These are phyloP conservation scores for Tribolium castaneum DNA, from an alignment of 1,140 invertebrate species.

Conservation along the genomic window DNA sequence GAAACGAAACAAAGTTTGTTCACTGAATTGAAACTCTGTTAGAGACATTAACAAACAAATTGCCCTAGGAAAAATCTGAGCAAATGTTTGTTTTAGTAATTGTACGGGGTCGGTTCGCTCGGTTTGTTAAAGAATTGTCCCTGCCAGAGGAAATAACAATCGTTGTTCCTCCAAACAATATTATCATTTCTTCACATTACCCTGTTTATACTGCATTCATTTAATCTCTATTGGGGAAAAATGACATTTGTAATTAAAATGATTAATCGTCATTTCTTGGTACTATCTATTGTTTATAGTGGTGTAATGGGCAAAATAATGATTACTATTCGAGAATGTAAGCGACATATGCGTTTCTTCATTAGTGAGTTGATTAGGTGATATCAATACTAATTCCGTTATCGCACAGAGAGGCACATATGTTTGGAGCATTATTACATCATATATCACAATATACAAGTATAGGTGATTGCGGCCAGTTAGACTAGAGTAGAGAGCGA, in stretches of 20 bases:
- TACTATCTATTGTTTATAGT: constrained; percentile 15
- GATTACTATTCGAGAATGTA: constrained; percentile 53
- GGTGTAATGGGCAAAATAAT: constrained; percentile 13
- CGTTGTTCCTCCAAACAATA: constrained; percentile 23
- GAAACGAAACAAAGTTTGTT: constrained; percentile 31
- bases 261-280: neutral
- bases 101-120: constrained; percentile 30
- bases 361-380: constrained; percentile 61
- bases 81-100: constrained; percentile 42
- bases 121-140: constrained; percentile 30
- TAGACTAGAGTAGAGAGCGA: constrained; percentile 53
- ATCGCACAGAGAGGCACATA: constrained; percentile 62
- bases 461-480: constrained; percentile 61
- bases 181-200: constrained; percentile 19
- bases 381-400: constrained; percentile 63
- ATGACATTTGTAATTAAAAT: constrained; percentile 7
- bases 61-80: constrained; percentile 36
- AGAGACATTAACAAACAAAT: constrained; percentile 37
- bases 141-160: constrained; percentile 23
- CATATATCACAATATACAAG: constrained; percentile 62
- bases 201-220: neutral
- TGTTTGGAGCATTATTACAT: constrained; percentile 63
- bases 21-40: constrained; percentile 32
- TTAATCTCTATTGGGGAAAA: neutral
- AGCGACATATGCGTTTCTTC: constrained; percentile 61